These are phyloP conservation scores for Synodontis membranacea DNA, from an alignment of 2,113 vertebrate genomes.

Conservation along the genomic window DNA sequence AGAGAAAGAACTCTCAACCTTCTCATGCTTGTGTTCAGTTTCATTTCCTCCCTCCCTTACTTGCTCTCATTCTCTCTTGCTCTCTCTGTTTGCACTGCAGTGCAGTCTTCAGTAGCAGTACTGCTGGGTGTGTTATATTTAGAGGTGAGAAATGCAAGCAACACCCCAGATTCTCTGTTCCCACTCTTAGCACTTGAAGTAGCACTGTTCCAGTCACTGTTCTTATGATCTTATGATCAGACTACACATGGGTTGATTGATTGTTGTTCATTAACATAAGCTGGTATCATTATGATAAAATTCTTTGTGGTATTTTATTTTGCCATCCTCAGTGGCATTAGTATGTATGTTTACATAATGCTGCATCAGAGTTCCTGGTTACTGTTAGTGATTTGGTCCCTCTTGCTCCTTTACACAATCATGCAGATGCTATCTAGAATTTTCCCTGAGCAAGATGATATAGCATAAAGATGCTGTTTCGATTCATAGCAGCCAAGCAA, in stretches of 20 bases:
- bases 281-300: not conserved
- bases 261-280: not conserved
- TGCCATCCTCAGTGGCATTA: not conserved
- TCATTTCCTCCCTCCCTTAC: not conserved
- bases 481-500: not conserved
- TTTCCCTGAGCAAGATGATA: not conserved
- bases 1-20: constrained; percentile 1
- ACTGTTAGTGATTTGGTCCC: not conserved
- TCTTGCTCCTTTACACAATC: not conserved
- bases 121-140: constrained; percentile 56
- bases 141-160: constrained; percentile 53
- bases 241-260: not conserved
- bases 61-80: not conserved
- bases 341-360: not conserved
- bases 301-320: not conserved
- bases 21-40: not conserved
- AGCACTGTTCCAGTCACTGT: not conserved
- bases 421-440: not conserved
- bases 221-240: not conserved
- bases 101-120: constrained; percentile 47
- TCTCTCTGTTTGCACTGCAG: constrained; percentile 48
- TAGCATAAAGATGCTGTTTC: not conserved
- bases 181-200: constrained; percentile 36
- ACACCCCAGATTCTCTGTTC: constrained; percentile 45
- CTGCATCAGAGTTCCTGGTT: not conserved